A percentile compares a stretch with the other conserved stretches of the same genome.
Conservation (phyloP, 2,888 invertebrate species). For the Cactoblastis cactorum region DNA sequence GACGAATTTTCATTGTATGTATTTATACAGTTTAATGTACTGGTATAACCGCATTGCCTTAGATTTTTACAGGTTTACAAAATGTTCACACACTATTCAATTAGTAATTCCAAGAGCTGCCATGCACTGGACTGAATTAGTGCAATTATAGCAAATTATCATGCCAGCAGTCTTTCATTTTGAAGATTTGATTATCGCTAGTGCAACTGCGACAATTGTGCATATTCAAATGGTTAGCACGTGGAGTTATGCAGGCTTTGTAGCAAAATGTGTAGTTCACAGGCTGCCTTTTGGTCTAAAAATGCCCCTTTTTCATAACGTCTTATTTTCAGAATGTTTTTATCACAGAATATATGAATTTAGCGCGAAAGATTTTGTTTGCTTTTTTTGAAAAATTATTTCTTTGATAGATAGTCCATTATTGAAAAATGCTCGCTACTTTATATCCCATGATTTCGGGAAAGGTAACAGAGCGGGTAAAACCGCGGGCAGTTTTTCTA, state of each 20-base stretch:
- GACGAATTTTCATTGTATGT: no score
- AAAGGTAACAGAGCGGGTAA: no score
- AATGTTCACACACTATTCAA: constrained; percentile 25
- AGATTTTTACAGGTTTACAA: constrained; percentile 7
- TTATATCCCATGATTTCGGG: no score
- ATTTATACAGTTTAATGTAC: no score
- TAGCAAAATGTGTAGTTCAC: background rate
- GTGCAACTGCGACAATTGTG: constrained; percentile 2
- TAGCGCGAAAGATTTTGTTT: no score
- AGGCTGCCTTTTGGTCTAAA: background rate
- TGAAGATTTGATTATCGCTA: constrained; percentile 19
- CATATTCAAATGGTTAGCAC: background rate
- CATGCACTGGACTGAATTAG: constrained; percentile 19
- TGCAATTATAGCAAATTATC: constrained; percentile 25
- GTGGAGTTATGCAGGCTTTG: background rate
- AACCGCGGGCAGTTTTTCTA: no score
- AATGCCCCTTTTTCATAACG: background rate
- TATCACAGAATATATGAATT: no score
- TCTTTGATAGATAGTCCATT: no score
- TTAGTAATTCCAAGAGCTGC: constrained; percentile 27
- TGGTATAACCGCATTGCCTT: background rate
- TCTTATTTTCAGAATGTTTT: no score
- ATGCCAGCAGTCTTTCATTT: constrained; percentile 19
- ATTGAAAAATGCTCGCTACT: no score
- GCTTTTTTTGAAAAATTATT: no score